A percentile compares a stretch with the other conserved stretches of the same genome.
phyloP scores from a whole-genome alignment of 2,113 vertebrate genomes.

The Meriones unguiculatus region DNA sequence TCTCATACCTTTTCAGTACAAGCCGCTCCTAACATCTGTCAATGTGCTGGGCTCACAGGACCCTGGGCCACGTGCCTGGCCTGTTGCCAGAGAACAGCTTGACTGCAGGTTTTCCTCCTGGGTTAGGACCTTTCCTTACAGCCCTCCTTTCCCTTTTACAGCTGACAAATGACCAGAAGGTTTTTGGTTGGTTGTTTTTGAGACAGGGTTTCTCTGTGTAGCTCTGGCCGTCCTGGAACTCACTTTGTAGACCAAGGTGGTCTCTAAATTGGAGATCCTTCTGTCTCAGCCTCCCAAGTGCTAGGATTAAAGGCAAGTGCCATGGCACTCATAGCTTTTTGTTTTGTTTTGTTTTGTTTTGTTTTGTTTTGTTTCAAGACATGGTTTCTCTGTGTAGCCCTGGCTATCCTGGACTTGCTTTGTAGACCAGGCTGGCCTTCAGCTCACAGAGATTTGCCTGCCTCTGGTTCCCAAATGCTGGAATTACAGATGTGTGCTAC shows the following conservation, averaged over 20 bases:
- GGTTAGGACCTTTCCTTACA: neutral
- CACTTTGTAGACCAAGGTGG: neutral
- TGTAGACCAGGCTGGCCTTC: too few species aligned
- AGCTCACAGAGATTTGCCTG: too few species aligned
- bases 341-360: too few species aligned
- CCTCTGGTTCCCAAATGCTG: too few species aligned
- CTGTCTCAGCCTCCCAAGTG: neutral
- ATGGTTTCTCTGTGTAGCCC: too few species aligned
- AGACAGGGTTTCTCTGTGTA: neutral
- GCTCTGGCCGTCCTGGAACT: neutral
- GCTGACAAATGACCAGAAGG: slow-evolving; percentile 36
- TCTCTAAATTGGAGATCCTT: neutral
- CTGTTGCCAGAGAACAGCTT: slow-evolving; percentile 27
- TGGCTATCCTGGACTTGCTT: too few species aligned
- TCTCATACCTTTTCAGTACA: slow-evolving; percentile 59
- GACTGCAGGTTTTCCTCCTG: neutral
- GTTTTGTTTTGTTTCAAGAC: too few species aligned
- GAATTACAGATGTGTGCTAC: neutral
- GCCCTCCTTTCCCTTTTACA: neutral
- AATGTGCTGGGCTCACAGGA: neutral
- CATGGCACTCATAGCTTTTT: neutral
- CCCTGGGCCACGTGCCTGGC: neutral
- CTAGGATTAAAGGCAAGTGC: neutral
- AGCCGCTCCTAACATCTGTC: slow-evolving; percentile 46
- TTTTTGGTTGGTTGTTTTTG: neutral